Evolutionary conservation across 2,113 vertebrate genomes (phyloP), one percentile per base, ranked within the genome.

Genomic region (Aramus guarauna): DNA sequence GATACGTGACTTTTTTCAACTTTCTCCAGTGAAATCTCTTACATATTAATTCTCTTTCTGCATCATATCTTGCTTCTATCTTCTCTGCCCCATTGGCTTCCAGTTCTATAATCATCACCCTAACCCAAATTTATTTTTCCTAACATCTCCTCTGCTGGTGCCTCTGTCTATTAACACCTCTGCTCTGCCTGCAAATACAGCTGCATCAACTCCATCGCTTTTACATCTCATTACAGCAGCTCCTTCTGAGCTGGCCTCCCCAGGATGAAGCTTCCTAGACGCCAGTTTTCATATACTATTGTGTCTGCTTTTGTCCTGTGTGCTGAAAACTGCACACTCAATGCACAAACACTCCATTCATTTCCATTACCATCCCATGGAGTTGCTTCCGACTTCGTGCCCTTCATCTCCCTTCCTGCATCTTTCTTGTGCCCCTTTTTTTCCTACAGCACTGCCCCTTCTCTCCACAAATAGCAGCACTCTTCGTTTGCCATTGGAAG

Each of bases 391-490:
- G 32, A 96, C 90, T 97, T 93, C 6, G 3, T 95, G 92, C 91
- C 89, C 91, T 95, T 94, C 94, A 94, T 95, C 73, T 96, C 69
- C 8, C 83, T 92, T 92, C 94, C 95, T 96, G 94, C 62, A 96
- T 96, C 76, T 87, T 92, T 86, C 73, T 75, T 23, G 3, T 92
- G 91, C 85, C 96, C 90, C 95, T 92, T 92, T 92, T 94, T 88
- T 69, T 91, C 84, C 84, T 85, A 83, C 81, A 92, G 95, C 77
- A 76, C 93, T 96, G 89, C 89, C 95, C 95, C 91, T 97, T 96
- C 63, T 95, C 81, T 89, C 95, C 94, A 96, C 93, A 97, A 97
- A 97, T 97, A 97, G 96, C 90, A 97, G 90, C 96, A 96, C 96
- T 97, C 94, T 93, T 97, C 87, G 93, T 94, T 91, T 97, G 93